phyloP scores from a whole-genome alignment of 1,140 invertebrate genomes.

The Cotesia typhae region DNA sequence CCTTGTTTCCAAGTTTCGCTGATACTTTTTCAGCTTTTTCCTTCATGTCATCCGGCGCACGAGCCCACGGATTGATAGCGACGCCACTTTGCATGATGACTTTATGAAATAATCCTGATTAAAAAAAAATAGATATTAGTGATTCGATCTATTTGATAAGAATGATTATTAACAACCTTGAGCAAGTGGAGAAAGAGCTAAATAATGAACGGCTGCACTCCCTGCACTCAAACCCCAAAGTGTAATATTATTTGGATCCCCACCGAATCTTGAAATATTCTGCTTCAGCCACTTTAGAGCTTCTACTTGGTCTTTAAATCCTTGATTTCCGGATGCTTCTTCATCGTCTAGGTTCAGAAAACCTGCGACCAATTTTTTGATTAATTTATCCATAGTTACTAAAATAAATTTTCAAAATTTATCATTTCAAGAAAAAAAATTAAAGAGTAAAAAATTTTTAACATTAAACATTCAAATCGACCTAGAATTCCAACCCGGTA shows the following conservation, averaged over 20 bases:
- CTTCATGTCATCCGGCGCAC: conserved; percentile 41
- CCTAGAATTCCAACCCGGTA: conserved; percentile 68
- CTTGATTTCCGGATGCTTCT: conserved; percentile 65
- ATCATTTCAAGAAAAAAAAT: too few relatives aligned
- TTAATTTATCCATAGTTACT: too few relatives aligned
- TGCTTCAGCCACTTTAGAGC: conserved; percentile 71
- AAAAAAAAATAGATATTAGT: conserved; percentile 13
- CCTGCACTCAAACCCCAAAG: conserved; percentile 73
- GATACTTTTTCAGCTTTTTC: conserved; percentile 58
- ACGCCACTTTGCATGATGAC: conserved; percentile 71
- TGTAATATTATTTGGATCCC: conserved; percentile 72
- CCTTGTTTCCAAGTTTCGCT: conserved; percentile 59
- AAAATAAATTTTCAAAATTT: too few relatives aligned
- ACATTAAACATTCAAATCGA: conserved; percentile 36
- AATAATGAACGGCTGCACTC: conserved; percentile 58
- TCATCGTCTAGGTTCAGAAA: conserved; percentile 48
- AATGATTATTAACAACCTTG: conserved; percentile 37
- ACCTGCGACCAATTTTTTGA: conserved; percentile 36
- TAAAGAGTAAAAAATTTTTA: too few relatives aligned
- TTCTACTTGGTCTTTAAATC: conserved; percentile 67
- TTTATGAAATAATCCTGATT: conserved; percentile 68
- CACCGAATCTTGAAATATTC: conserved; percentile 72
- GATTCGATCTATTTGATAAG: background rate
- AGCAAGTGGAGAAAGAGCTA: conserved; percentile 45
- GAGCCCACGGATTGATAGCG: conserved; percentile 59